Percentiles rank a stretch among this genome's conserved stretches.
Conservation (phyloP, 2,888 invertebrate species). For the Ernsta delagoae region DNA sequence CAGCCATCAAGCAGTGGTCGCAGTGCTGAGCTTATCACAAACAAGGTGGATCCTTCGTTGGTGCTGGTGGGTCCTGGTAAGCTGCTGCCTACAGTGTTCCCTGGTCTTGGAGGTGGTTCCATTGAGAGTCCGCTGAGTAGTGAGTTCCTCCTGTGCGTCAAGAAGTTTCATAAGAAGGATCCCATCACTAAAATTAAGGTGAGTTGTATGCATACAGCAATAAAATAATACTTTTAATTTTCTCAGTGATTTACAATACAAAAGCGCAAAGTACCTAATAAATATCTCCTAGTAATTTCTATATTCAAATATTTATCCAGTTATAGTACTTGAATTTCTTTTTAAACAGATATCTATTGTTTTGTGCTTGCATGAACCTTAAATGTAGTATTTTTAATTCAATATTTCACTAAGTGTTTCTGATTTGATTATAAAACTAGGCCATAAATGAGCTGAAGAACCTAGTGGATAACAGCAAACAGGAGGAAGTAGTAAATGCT, state of each 20-base stretch:
- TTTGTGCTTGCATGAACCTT: no score
- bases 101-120: slow-evolving; percentile 65
- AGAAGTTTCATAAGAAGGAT: slow-evolving; percentile 96
- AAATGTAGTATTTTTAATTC: no score
- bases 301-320: no score
- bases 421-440: slow-evolving; percentile 64
- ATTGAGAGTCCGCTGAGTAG: slow-evolving; percentile 89
- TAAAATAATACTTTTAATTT: no score
- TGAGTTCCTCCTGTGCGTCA: slow-evolving; percentile 91
- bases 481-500: slow-evolving; percentile 88
- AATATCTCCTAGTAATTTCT: no score
- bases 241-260: no score
- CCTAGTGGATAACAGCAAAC: slow-evolving; percentile 87
- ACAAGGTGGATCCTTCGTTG: slow-evolving; percentile 55
- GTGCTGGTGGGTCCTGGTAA: slow-evolving; percentile 49
- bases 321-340: no score
- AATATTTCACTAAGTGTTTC: no score
- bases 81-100: slow-evolving; percentile 60
- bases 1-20: slow-evolving; percentile 96
- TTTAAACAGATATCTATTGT: no score
- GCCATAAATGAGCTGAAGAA: slow-evolving; percentile 92
- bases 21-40: slow-evolving; percentile 92
- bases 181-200: slow-evolving; percentile 95
- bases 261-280: neutral
- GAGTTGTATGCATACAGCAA: neutral